Evolutionary conservation across 2,888 invertebrate species (phyloP).

Genomic region (Hybos culiciformis): DNA sequence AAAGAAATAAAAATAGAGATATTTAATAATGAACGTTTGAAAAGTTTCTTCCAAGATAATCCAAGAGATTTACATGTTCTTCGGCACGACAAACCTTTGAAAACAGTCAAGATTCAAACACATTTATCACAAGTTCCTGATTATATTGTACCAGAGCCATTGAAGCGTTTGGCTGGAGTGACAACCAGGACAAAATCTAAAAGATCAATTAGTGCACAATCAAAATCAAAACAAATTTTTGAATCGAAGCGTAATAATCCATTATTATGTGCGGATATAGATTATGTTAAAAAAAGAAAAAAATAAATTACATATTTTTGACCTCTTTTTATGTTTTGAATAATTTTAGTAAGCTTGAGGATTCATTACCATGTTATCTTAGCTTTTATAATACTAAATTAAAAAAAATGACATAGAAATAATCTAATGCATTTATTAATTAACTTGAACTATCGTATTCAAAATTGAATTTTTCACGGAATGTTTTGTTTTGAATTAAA

Average conservation of each 20-base stretch:
- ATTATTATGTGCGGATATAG: conserved; percentile 29
- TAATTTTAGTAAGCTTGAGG: too few species aligned
- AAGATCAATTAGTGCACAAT: conserved; percentile 7
- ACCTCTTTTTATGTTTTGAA: too few species aligned
- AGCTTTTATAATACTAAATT: too few species aligned
- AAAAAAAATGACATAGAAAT: too few species aligned
- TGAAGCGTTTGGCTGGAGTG: conserved; percentile 50
- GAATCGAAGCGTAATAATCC: conserved; percentile 30
- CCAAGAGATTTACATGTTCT: conserved; percentile 74
- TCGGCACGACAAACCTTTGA: conserved; percentile 71
- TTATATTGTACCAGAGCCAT: conserved; percentile 69
- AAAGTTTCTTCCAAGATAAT: conserved; percentile 87
- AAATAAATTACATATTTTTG: conserved; percentile 13
- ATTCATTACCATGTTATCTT: too few species aligned
- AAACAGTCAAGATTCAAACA: conserved; percentile 67
- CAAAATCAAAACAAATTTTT: conserved; percentile 26
- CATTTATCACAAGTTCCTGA: conserved; percentile 88
- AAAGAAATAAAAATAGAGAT: conserved; percentile 93
- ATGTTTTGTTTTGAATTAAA: too few species aligned
- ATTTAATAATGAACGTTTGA: conserved; percentile 79
- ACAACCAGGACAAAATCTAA: conserved; percentile 16
- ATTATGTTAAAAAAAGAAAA: conserved; percentile 25
- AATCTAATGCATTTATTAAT: too few species aligned
- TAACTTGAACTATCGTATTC: too few species aligned
- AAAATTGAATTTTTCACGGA: too few species aligned